A percentile compares a stretch with the other conserved stretches of the same genome.
Conservation (phyloP, 2,888 invertebrate genomes). For the Norana najaformis region DNA sequence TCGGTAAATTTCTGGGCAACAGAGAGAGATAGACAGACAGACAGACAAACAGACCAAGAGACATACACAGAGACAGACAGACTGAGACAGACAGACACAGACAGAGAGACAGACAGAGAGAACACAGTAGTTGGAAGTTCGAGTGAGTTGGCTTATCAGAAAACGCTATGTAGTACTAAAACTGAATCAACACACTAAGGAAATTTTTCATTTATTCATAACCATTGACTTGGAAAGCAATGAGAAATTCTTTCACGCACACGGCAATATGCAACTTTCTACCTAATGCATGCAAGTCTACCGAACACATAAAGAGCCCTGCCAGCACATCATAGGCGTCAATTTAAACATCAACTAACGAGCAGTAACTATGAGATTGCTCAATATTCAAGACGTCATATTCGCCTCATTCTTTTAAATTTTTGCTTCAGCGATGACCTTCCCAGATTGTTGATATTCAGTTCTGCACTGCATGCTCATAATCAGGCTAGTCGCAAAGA, state of each 20-base stretch:
- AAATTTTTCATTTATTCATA: neutral
- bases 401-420: neutral
- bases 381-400: neutral
- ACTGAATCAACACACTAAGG: neutral
- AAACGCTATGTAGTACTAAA: neutral
- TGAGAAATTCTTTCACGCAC: neutral
- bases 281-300: slow-evolving; percentile 9
- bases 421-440: neutral
- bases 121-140: too few relatives aligned
- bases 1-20: too few relatives aligned
- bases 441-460: neutral
- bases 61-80: too few relatives aligned
- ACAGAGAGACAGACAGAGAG: too few relatives aligned
- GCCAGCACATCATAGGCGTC: neutral
- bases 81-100: too few relatives aligned
- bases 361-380: neutral
- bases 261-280: neutral
- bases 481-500: neutral
- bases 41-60: too few relatives aligned
- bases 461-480: neutral
- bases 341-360: neutral
- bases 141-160: too few relatives aligned
- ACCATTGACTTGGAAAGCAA: neutral
- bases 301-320: neutral
- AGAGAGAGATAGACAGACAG: too few relatives aligned